Percentiles rank a stretch among this genome's conserved stretches.
phyloP scores from a whole-genome alignment of 1,140 invertebrate genomes.

The Eriosoma lanigerum region DNA sequence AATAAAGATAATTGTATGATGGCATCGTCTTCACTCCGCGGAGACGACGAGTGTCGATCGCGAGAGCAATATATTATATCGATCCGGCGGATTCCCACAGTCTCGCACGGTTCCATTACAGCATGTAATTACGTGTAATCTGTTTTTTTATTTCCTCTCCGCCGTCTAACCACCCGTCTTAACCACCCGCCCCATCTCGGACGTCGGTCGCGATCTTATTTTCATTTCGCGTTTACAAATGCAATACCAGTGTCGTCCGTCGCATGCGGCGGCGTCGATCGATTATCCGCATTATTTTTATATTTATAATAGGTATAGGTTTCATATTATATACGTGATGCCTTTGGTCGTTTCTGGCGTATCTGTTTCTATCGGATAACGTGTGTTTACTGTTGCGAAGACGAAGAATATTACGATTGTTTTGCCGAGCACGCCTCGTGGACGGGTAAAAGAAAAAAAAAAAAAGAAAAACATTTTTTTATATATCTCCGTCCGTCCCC shows the following conservation, averaged over 20 bases:
- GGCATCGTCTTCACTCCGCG: constrained; percentile 26
- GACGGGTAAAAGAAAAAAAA: not conserved
- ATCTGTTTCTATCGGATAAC: no score
- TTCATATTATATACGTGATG: no score
- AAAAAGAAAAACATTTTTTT: no score
- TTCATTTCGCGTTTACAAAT: constrained; percentile 33
- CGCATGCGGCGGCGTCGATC: constrained; percentile 2
- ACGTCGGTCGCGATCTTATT: not conserved
- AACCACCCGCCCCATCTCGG: not conserved
- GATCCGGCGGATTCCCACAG: constrained; percentile 46
- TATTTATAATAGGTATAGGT: not conserved
- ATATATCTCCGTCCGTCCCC: constrained; percentile 6
- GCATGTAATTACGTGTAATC: constrained; percentile 42
- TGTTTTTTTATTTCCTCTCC: not conserved
- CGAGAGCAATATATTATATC: constrained; percentile 27
- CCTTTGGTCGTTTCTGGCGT: no score
- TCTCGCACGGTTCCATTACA: constrained; percentile 22
- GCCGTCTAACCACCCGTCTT: not conserved
- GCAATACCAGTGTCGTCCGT: constrained; percentile 29
- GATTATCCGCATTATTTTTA: constrained; percentile 29
- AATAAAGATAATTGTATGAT: not conserved
- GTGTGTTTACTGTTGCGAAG: not conserved
- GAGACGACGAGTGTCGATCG: constrained; percentile 10
- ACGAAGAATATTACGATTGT: constrained; percentile 30
- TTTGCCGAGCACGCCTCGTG: constrained; percentile 34